A percentile compares a stretch with the other conserved stretches of the same genome.
These are phyloP conservation scores for Xanthorhoe spadicearia DNA, from an alignment of 2,888 invertebrate genomes.

Conservation along the genomic window DNA sequence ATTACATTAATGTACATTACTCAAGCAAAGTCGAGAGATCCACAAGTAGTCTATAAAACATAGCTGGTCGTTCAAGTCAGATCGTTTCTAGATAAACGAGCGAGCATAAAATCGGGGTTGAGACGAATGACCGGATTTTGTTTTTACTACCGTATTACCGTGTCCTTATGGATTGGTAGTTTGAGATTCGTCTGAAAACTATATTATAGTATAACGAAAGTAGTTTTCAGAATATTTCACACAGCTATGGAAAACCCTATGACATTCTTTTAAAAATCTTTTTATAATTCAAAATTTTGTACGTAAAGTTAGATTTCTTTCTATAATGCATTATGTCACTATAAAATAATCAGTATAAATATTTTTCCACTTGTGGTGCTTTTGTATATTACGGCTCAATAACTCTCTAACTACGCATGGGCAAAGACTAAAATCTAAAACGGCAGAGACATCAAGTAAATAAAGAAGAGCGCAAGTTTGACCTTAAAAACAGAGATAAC, in stretches of 20 bases:
- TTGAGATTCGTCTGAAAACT: conserved; percentile 5
- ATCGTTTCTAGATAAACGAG: conserved; percentile 57
- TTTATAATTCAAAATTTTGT: too few species aligned
- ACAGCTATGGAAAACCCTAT: too few species aligned
- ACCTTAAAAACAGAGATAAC: background rate
- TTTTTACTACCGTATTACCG: conserved; percentile 60
- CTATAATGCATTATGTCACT: too few species aligned
- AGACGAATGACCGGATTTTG: conserved; percentile 47
- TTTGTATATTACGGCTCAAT: too few species aligned
- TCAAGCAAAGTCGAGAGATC: conserved; percentile 3
- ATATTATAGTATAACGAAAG: background rate
- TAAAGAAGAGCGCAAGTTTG: background rate
- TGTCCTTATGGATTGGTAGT: conserved; percentile 40
- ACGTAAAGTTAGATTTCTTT: too few species aligned
- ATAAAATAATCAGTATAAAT: too few species aligned
- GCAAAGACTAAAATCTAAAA: too few species aligned
- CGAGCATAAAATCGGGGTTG: conserved; percentile 49
- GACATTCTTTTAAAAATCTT: too few species aligned
- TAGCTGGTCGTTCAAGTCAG: conserved; percentile 41
- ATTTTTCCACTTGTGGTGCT: too few species aligned
- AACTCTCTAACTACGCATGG: too few species aligned
- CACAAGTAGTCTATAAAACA: conserved; percentile 33
- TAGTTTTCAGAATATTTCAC: background rate
- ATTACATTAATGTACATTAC: background rate
- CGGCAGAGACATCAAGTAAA: too few species aligned